phyloP scores from a whole-genome alignment of 2,888 invertebrate genomes.

The Argyra leucocephala region DNA sequence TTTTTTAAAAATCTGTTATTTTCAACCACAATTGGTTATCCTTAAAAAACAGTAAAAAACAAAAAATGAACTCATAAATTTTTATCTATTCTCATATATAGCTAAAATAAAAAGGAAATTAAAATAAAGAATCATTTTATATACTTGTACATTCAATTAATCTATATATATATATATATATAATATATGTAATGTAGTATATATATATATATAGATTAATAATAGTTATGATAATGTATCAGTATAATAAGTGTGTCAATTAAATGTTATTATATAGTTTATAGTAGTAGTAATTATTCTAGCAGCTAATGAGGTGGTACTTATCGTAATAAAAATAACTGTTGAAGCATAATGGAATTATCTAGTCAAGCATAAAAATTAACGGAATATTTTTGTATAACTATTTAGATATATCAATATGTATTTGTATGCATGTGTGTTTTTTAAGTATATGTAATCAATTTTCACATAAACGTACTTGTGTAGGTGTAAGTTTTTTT shows the following conservation, averaged over 20 bases:
- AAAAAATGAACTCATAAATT: no score
- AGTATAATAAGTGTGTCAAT: background rate
- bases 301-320: slow-evolving; percentile 6
- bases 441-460: no score
- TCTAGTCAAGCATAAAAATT: slow-evolving; percentile 3
- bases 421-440: background rate
- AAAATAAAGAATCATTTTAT: no score
- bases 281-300: background rate
- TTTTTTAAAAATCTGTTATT: no score
- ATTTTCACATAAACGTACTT: no score
- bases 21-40: no score
- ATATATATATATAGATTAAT: background rate
- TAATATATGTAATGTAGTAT: background rate
- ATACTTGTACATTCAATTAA: no score
- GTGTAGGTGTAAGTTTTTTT: no score
- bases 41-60: no score
- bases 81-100: no score
- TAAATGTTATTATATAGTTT: background rate
- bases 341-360: background rate
- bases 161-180: background rate
- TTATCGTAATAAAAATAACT: background rate
- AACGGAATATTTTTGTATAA: background rate
- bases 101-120: no score
- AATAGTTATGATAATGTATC: no score
- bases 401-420: background rate